Base-by-base conservation (phyloP, 2,888 invertebrate species). In the Drosophila kuntzei region DNA sequence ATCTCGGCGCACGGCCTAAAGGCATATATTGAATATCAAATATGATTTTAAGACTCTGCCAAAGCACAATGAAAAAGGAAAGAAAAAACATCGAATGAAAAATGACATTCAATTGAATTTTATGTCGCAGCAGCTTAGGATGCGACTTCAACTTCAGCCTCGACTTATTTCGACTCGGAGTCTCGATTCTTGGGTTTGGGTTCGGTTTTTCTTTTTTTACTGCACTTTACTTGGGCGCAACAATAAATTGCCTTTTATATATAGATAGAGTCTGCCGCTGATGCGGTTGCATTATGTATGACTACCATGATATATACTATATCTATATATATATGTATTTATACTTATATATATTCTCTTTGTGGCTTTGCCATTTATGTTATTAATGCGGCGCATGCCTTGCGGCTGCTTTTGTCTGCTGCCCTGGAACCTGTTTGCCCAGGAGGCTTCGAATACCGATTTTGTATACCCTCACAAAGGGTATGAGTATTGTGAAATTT, bases 101-200 rank as follows among this genome's bases (percentile, higher is more conserved):
- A 73, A 85, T 77, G 67, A 27, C 59, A 36, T 77, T 69, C 75
- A 86, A 88, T 88, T 83, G 80, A 74, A 80, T 83, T 83, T 82
- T 79, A 87, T 76, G 77, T 73, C 76, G 76, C 77, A 79, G 69
- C 62, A 65, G 65, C 69, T 65, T 63, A 65, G 67, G 34, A 41
- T 25, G 43, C 47, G 44, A 29, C 51, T 41, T 20, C 36, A 34
- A 14, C 43, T 36, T 9, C 34, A 25, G 12, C 41, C 22, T 16
- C 39, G 20, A 14, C 58, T 41, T 27, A 16, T 16, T 18, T 49
- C 27, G 29, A 36, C 44, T 39, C 39, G 34, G 54, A 49, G 18
- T 53, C 39, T 20, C 43, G 18, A 22, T 20, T 53, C 58, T 49
- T 53, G 25, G 32, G 20, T 18, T 44, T 18, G 36, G 16, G 11